These are phyloP conservation scores for Ceratothoa steindachneri DNA, from an alignment of 2,888 invertebrate genomes.

Conservation along the genomic window DNA sequence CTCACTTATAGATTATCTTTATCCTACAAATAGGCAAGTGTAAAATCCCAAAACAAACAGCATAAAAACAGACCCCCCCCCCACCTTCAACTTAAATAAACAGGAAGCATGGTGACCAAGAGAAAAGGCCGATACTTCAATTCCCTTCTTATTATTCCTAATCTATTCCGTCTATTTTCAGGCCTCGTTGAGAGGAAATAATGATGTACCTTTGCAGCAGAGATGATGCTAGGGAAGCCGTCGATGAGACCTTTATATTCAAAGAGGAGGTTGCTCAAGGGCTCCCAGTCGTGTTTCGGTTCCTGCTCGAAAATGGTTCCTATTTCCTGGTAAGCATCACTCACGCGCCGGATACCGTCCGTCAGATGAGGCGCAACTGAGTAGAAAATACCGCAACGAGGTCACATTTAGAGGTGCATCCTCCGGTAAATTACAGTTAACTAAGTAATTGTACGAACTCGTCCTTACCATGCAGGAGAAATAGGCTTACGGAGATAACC, in stretches of 20 bases:
- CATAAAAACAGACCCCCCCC: no score
- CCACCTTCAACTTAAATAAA: no score
- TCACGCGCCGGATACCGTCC: constrained; percentile 76
- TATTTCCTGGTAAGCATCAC: constrained; percentile 82
- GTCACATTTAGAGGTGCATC: not conserved
- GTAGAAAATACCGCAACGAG: not conserved
- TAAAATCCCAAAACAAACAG: no score
- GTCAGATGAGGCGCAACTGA: constrained; percentile 58
- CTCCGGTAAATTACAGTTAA: no score
- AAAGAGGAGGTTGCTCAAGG: constrained; percentile 82
- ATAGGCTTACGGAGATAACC: no score
- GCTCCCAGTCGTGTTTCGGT: constrained; percentile 83
- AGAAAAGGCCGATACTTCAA: no score
- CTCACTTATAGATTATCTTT: no score
- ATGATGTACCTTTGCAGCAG: constrained; percentile 70
- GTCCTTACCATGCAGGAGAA: no score
- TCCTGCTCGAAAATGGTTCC: constrained; percentile 86
- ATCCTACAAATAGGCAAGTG: no score
- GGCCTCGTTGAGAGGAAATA: not conserved
- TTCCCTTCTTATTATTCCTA: no score
- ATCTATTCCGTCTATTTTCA: not conserved
- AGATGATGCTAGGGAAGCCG: constrained; percentile 83
- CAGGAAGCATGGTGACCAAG: no score
- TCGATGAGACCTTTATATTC: constrained; percentile 89
- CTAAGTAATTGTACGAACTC: no score